phyloP scores from a whole-genome alignment of 2,113 vertebrate species.

The Scortum barcoo region DNA sequence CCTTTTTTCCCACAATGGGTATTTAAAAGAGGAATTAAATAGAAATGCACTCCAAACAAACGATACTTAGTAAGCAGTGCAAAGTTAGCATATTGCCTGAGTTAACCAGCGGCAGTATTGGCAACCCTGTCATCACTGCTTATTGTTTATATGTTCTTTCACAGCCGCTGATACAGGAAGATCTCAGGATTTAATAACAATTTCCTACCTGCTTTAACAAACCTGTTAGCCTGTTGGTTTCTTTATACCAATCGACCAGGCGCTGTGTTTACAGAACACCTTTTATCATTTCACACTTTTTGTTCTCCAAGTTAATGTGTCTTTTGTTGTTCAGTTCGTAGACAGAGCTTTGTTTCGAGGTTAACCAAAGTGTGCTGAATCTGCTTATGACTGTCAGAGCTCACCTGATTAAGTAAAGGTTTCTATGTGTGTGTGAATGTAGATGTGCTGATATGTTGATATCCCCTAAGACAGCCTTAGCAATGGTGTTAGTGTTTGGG shows the following conservation, averaged over 20 bases:
- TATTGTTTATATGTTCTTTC: not conserved
- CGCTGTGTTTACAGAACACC: not conserved
- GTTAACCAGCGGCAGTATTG: not conserved
- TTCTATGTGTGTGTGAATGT: not conserved
- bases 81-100: not conserved
- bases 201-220: not conserved
- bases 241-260: not conserved
- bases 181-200: not conserved
- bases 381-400: not conserved
- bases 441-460: not conserved
- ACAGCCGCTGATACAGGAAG: not conserved
- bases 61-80: too few relatives aligned
- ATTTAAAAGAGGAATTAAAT: not conserved
- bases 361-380: not conserved
- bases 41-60: not conserved
- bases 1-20: not conserved
- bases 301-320: not conserved
- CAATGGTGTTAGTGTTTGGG: conserved; percentile 13
- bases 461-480: not conserved
- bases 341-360: not conserved
- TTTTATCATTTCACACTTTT: not conserved
- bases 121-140: conserved; percentile 2
- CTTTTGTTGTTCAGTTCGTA: not conserved
- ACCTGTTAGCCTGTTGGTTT: not conserved
- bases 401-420: not conserved